Conservation (phyloP, 1,140 invertebrate genomes). For the Lutraria rhynchaena region DNA sequence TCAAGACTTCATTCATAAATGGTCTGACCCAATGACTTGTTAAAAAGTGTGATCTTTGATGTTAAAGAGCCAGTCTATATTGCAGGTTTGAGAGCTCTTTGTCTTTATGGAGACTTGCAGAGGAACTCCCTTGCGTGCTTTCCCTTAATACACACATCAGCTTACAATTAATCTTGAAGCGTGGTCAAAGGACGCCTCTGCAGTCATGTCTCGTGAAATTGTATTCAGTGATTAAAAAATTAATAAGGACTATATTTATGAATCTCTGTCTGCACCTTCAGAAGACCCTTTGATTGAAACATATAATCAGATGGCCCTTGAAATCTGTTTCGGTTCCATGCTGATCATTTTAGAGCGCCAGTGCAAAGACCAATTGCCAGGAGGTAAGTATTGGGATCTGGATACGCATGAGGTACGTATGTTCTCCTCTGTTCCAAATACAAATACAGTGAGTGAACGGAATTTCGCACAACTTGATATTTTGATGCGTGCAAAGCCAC, state of each 20-base stretch:
- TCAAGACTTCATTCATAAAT: not conserved
- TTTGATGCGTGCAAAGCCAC: slow-evolving; percentile 11
- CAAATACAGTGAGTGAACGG: not conserved
- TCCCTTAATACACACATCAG: slow-evolving; percentile 10
- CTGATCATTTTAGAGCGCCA: not conserved
- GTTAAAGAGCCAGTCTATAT: not conserved
- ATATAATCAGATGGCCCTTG: not conserved
- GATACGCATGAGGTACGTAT: not conserved
- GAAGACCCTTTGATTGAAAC: not conserved
- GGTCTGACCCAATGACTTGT: not conserved
- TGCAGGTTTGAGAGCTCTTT: not conserved
- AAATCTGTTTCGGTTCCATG: not conserved
- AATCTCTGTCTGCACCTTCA: not conserved
- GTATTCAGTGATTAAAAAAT: slow-evolving; percentile 1
- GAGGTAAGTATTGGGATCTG: slow-evolving; percentile 1
- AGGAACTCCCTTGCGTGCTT: not conserved
- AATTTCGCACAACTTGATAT: slow-evolving; percentile 19
- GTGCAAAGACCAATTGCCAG: not conserved
- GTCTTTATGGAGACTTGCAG: slow-evolving; percentile 17
- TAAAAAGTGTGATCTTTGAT: not conserved
- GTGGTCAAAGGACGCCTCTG: slow-evolving; percentile 6
- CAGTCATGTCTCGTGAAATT: not conserved
- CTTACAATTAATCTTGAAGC: not conserved
- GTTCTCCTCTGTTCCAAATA: not conserved
- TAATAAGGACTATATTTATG: slow-evolving; percentile 5